Percentiles rank a stretch among this genome's conserved stretches.
Conservation (phyloP, 2,888 invertebrate genomes). For the Bedellia somnulentella region DNA sequence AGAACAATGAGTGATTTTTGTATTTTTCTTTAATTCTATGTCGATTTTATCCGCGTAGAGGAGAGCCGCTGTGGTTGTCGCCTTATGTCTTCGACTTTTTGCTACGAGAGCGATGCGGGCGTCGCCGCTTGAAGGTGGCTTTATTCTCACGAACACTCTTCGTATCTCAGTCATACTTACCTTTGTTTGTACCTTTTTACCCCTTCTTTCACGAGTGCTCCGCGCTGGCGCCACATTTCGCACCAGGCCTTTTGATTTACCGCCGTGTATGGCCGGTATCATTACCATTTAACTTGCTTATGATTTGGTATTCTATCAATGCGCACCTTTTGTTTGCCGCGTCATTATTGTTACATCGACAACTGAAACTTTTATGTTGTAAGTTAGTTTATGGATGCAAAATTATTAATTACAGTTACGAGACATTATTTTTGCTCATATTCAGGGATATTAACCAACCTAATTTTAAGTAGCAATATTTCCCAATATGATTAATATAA, state of each 20-base stretch:
- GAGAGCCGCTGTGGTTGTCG: constrained; percentile 49
- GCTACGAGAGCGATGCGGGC: constrained; percentile 39
- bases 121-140: constrained; percentile 39
- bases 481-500: too few relatives aligned
- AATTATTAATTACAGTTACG: too few relatives aligned
- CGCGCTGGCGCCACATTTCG: constrained; percentile 36
- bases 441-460: too few relatives aligned
- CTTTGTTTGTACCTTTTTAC: constrained; percentile 13
- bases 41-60: constrained; percentile 57
- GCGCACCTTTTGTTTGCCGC: neutral
- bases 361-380: too few relatives aligned
- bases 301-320: too few relatives aligned
- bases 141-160: constrained; percentile 29
- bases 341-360: too few relatives aligned
- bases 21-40: constrained; percentile 60
- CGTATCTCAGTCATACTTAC: constrained; percentile 16
- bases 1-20: constrained; percentile 62
- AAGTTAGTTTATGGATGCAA: too few relatives aligned
- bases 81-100: constrained; percentile 55
- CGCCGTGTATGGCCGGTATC: too few relatives aligned
- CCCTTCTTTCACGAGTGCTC: constrained; percentile 6
- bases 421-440: too few relatives aligned
- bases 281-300: too few relatives aligned
- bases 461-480: too few relatives aligned
- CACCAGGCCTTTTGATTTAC: constrained; percentile 13